Base-by-base conservation (phyloP, 2,797 vertebrate species). In the Chrosomus eos region DNA sequence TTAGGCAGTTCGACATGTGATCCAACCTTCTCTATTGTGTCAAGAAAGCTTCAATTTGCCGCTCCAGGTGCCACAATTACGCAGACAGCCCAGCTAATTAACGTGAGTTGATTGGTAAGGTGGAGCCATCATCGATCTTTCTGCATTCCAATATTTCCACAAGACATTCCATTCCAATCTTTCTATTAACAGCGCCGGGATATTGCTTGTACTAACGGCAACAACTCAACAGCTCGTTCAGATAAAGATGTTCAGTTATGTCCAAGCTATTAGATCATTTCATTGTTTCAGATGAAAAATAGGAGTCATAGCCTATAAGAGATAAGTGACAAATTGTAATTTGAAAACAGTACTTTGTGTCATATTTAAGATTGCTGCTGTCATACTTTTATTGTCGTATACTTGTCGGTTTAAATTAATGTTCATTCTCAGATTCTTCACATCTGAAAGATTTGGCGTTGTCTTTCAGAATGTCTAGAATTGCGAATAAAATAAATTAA, bases 11-110 rank as follows among this genome's bases (percentile, higher is more conserved):
- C 10, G 86, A 74, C 87, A 1, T 7, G 40, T 33, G 87, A 45
- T 8, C 76, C 84, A 85, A 40, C 82, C 51, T 81, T 82, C 80
- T 85, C 86, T 45, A 90, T 93, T 89, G 91, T 81, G 80, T 87
- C 75, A 88, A 77, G 79, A 92, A 91, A 91, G 81, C 93, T 95
- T 95, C 95, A 96, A 96, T 97, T 97, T 96, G 91, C 92, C 94
- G 92, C 93, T 94, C 33, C 92, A 93, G 91, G 94, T 93, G 93
- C 91, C 92, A 94, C 94, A 96, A 96, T 96, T 96, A 95, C 93
- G 93, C 92, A 95, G 96, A 95, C 96, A 97, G 97, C 94, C 94
- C 93, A 94, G 94, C 96, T 96, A 98, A 97, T 98, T 98, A 98
- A 97, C 96, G 93, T 90, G 91, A 91, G 89, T 94, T 97, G 96